phyloP scores from a whole-genome alignment of 1,140 invertebrate genomes.

The Lepidurus apus region DNA sequence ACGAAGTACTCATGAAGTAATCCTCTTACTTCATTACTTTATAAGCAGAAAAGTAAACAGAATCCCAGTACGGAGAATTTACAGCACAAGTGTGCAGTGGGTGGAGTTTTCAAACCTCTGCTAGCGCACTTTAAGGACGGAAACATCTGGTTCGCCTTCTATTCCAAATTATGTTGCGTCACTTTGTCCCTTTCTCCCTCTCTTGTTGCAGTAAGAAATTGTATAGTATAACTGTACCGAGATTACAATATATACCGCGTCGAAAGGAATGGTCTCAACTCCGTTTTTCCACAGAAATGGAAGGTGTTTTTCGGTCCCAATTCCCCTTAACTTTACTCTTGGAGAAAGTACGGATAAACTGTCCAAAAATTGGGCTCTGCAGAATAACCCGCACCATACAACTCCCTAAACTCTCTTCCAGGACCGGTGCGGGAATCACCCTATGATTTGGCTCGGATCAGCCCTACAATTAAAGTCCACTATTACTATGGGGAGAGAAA shows the following conservation, averaged over 20 bases:
- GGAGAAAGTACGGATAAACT: no score
- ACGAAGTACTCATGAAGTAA: not conserved
- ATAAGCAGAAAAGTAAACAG: not conserved
- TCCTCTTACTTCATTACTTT: not conserved
- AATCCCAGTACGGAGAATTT: not conserved
- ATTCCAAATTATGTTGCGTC: not conserved
- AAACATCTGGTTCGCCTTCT: slow-evolving; percentile 15
- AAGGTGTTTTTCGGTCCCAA: no score
- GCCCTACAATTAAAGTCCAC: not conserved
- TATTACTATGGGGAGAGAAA: not conserved
- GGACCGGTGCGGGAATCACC: not conserved
- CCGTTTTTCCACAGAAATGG: no score
- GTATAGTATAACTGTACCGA: no score
- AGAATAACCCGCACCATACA: not conserved
- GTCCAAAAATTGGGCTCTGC: not conserved
- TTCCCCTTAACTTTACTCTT: no score
- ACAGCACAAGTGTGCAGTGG: not conserved
- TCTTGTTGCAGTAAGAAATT: not conserved
- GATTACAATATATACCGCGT: no score
- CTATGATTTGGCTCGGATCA: slow-evolving; percentile 21
- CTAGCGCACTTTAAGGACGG: not conserved
- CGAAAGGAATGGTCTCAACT: no score
- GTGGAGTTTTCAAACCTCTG: not conserved
- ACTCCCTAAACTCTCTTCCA: not conserved
- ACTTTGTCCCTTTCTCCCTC: not conserved